Evolutionary conservation across 2,113 vertebrate species (phyloP).

Genomic region (Rafetus swinhoei): DNA sequence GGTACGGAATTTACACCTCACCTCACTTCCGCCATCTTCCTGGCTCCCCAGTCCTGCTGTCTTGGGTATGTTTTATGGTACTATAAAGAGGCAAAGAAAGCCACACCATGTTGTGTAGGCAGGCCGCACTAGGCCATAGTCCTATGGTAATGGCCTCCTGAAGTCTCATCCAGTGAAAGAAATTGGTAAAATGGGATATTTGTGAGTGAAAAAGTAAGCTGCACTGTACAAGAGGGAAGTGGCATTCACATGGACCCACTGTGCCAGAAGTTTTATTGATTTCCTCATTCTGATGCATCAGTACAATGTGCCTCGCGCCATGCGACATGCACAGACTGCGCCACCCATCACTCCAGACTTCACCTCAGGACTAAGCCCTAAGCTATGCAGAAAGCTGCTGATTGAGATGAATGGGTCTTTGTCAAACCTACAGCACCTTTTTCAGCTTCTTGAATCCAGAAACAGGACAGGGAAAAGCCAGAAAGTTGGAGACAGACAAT

Average conservation of each 20-base stretch:
- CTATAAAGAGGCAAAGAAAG: neutral
- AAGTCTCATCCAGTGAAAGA: neutral
- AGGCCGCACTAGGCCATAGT: neutral
- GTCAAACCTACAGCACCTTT: neutral
- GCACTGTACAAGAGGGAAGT: neutral
- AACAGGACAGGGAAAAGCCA: neutral
- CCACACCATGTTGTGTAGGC: accelerated
- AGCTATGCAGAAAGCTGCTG: slow-evolving; percentile 25
- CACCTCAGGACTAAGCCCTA: neutral
- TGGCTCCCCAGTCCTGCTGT: accelerated
- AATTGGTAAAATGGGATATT: neutral
- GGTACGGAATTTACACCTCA: accelerated
- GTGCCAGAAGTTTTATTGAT: neutral
- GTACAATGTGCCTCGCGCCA: neutral
- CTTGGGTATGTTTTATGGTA: neutral
- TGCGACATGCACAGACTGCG: accelerated
- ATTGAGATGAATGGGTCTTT: neutral
- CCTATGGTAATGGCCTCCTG: neutral
- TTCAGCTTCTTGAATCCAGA: accelerated
- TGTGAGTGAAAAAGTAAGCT: neutral
- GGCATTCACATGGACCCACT: neutral
- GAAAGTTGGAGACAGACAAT: neutral
- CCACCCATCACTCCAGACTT: neutral
- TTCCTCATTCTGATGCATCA: neutral
- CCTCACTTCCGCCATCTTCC: neutral